Evolutionary conservation across 2,113 vertebrate species (phyloP).

Genomic region (Ariopsis seemanni): DNA sequence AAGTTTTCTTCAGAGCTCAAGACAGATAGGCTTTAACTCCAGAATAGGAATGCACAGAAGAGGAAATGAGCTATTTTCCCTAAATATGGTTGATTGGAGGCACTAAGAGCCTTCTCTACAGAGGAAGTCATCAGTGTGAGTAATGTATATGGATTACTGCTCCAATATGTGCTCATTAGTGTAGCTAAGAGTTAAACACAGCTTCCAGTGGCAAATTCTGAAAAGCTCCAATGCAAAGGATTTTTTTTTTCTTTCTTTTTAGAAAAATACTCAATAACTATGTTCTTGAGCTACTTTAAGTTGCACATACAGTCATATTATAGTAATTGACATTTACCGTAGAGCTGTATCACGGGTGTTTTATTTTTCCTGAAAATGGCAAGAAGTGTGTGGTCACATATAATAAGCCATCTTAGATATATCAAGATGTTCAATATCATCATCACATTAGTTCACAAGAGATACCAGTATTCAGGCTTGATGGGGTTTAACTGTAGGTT

Average conservation of each 20-base stretch:
- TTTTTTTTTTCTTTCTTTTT: not conserved
- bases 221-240: not conserved
- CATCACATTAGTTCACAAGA: not conserved
- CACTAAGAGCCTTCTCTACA: not conserved
- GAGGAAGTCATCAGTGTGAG: not conserved
- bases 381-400: not conserved
- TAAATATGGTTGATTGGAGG: not conserved
- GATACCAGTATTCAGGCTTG: not conserved
- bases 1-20: conserved; percentile 22
- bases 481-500: not conserved
- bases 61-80: conserved; percentile 9
- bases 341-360: not conserved
- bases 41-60: not conserved
- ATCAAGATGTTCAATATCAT: not conserved
- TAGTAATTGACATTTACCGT: not conserved
- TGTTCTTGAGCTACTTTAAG: not conserved
- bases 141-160: conserved; percentile 4
- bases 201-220: not conserved
- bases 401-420: not conserved
- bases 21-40: conserved; percentile 27
- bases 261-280: not conserved
- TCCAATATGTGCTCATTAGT: not conserved
- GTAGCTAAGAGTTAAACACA: not conserved
- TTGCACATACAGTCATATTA: not conserved
- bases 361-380: not conserved